A percentile compares a stretch with the other conserved stretches of the same genome.
These are phyloP conservation scores for Fundulus diaphanus DNA, from an alignment of 2,797 vertebrate genomes.

Conservation along the genomic window DNA sequence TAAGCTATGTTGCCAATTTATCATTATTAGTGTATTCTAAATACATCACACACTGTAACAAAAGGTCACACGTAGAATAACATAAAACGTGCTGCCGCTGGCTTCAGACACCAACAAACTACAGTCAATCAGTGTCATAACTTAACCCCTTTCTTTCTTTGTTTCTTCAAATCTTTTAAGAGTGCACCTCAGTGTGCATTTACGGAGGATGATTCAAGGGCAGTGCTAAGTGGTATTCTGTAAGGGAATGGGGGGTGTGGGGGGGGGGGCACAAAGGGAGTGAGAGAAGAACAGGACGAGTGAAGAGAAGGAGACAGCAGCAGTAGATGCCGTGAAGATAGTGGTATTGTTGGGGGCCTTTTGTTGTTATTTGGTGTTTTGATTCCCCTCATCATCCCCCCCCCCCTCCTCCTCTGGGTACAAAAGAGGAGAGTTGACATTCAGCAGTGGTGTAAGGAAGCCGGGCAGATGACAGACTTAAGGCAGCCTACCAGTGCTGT, in stretches of 20 bases:
- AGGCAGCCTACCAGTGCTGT: slow-evolving; percentile 58
- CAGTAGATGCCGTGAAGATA: slow-evolving; percentile 71
- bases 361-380: slow-evolving; percentile 75
- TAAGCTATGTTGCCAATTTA: slow-evolving; percentile 28
- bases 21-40: slow-evolving; percentile 34
- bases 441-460: slow-evolving; percentile 72
- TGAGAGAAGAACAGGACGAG: slow-evolving; percentile 51
- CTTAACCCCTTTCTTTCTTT: slow-evolving; percentile 30
- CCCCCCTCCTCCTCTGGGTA: slow-evolving; percentile 67
- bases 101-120: slow-evolving; percentile 50
- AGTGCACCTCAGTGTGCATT: slow-evolving; percentile 51
- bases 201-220: slow-evolving; percentile 78
- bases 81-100: slow-evolving; percentile 42
- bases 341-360: slow-evolving; percentile 73
- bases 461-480: slow-evolving; percentile 68
- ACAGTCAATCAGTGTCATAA: slow-evolving; percentile 40
- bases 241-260: slow-evolving; percentile 51
- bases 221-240: slow-evolving; percentile 77
- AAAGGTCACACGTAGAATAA: slow-evolving; percentile 17
- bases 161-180: slow-evolving; percentile 67
- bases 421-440: slow-evolving; percentile 80
- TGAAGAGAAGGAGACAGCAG: slow-evolving; percentile 64
- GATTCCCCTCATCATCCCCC: slow-evolving; percentile 60
- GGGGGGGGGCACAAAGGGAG: slow-evolving; percentile 56
- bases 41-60: slow-evolving; percentile 40